Evolutionary conservation across 2,113 vertebrate genomes (phyloP).

Genomic region (Dissostichus mawsoni): DNA sequence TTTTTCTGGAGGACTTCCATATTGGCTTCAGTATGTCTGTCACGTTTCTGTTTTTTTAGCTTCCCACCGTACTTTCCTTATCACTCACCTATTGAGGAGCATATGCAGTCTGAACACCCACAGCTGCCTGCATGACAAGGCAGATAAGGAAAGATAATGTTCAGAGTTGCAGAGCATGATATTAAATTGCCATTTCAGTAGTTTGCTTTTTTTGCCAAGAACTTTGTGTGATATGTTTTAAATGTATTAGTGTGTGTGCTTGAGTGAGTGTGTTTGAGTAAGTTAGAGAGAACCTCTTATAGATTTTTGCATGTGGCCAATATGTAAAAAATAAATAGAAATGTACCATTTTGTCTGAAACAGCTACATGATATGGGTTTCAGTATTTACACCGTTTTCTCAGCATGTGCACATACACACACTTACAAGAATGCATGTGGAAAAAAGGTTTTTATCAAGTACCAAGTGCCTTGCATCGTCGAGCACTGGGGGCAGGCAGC

Average conservation of each 20-base stretch:
- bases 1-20: conserved; percentile 8
- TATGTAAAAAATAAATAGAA: background rate
- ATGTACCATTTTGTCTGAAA: background rate
- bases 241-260: conserved; percentile 4
- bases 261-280: background rate
- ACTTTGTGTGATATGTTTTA: background rate
- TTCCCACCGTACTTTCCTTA: conserved; percentile 45
- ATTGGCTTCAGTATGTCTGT: conserved; percentile 32
- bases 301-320: conserved; percentile 13
- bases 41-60: conserved; percentile 25
- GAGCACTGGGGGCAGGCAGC: conserved; percentile 28
- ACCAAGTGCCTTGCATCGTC: conserved; percentile 36
- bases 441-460: conserved; percentile 48
- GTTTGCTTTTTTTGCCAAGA: conserved; percentile 18
- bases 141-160: conserved; percentile 64
- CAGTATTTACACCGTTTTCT: background rate
- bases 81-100: conserved; percentile 34
- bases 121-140: conserved; percentile 49
- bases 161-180: conserved; percentile 67
- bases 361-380: background rate
- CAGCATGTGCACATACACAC: background rate
- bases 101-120: conserved; percentile 50
- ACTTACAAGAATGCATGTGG: conserved; percentile 1
- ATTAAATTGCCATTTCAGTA: conserved; percentile 73
- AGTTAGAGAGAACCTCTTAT: background rate